Evolutionary conservation across 2,797 vertebrate genomes (phyloP), one percentile per base, ranked within the genome.

Genomic region (Rousettus madagascariensis): DNA sequence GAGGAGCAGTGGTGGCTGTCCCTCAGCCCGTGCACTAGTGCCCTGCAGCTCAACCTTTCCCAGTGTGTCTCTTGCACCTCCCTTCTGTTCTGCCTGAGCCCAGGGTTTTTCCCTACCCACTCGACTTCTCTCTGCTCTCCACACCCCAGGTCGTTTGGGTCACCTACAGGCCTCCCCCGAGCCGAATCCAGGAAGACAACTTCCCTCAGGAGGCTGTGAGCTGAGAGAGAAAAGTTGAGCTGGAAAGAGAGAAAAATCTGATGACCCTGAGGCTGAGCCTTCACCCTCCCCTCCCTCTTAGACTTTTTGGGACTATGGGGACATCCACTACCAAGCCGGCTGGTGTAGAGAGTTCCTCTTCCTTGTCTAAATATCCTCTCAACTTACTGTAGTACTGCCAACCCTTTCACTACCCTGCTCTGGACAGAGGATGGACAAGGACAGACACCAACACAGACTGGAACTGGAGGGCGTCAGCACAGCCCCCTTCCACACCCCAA

Each of bases 171-270:
- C 49, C 49, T 49, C 49, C 49, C 49, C 16, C 15, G 6, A 49
- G 15, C 49, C 1, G 5, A 49, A 49, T 49, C 49, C 49, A 49
- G 49, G 49, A 49, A 49, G 49, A 16, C 49, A 16, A 49, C 49
- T 49, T 15, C 49, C 49, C 49, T 49, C 15, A 97, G 94, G 72
- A 93, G 87, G 59, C 69, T 19, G 13, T 91, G 79, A 80, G 24
- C 43, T 2, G 0, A 30, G 75, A 82, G 77, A 91, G 53, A 80
- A 78, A 59, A 55, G 51, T 41, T 4, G 87, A 71, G 28, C 61
- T 11, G 71, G 51, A 24, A 1, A 1, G 0, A n/a, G 79, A 95
- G 49, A 92, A 82, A 59, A 59, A 59, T 5, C 24, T 24, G 77
- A 71, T 3, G 11, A 11, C 33, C 4, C 3, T 0, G 0, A 24